These are phyloP conservation scores for Oreohelix idahoensis DNA, from an alignment of 1,140 invertebrate genomes.

Conservation along the genomic window DNA sequence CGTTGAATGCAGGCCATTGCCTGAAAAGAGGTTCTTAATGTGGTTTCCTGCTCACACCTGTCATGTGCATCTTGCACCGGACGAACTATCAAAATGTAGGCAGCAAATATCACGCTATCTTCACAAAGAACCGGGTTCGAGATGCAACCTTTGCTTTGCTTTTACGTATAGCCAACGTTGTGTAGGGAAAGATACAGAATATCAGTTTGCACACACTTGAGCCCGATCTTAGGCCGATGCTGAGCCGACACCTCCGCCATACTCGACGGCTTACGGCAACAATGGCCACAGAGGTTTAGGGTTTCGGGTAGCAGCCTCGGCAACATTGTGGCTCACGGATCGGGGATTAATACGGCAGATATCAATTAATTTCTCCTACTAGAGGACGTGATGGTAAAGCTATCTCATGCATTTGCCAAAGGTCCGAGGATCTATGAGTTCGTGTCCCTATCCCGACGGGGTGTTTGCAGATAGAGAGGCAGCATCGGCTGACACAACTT, in stretches of 20 bases:
- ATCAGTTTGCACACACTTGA: constrained; percentile 16
- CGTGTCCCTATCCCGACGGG: background rate
- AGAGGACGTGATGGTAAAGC: constrained; percentile 16
- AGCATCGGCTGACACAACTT: constrained; percentile 24
- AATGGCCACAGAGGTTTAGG: background rate
- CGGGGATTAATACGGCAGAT: constrained; percentile 24
- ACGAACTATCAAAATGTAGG: no score
- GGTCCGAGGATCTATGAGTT: background rate
- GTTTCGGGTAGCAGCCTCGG: background rate
- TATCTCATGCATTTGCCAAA: constrained; percentile 34
- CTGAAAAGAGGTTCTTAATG: no score
- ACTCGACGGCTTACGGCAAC: constrained; percentile 14
- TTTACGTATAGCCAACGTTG: background rate
- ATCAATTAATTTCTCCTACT: constrained; percentile 23
- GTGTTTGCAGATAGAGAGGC: constrained; percentile 16
- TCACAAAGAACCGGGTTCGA: no score
- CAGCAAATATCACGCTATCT: no score
- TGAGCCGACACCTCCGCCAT: background rate
- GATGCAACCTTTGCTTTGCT: no score
- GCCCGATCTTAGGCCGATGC: background rate
- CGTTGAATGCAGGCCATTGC: no score
- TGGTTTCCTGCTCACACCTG: no score
- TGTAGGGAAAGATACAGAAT: constrained; percentile 15
- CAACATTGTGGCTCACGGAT: constrained; percentile 21
- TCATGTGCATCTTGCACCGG: no score